phyloP scores from a whole-genome alignment of 2,888 invertebrate species.

The Pterostichus madidus region DNA sequence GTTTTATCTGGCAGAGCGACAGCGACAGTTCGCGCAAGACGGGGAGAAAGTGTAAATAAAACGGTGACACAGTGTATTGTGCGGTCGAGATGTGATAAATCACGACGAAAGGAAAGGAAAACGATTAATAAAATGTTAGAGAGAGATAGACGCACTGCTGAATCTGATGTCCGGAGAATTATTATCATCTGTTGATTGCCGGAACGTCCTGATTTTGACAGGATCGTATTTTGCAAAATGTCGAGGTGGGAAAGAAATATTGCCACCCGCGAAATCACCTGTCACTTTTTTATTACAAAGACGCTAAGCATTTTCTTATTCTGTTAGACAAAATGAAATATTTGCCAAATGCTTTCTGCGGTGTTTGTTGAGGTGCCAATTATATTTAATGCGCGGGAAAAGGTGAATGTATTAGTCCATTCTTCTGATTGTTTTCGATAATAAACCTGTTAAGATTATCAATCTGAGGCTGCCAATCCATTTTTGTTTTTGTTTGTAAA shows the following conservation, averaged over 20 bases:
- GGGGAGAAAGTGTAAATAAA: conserved; percentile 52
- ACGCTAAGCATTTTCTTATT: conserved; percentile 46
- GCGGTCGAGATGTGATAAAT: conserved; percentile 63
- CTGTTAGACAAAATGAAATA: conserved; percentile 38
- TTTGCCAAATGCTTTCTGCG: neutral
- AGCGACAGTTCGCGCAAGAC: conserved; percentile 35
- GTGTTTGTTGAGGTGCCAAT: neutral
- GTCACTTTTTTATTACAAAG: conserved; percentile 57
- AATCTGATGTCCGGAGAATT: conserved; percentile 55
- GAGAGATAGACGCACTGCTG: conserved; percentile 40
- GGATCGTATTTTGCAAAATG: conserved; percentile 55
- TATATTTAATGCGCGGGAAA: neutral
- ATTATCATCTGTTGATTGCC: conserved; percentile 62
- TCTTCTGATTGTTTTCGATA: too few relatives aligned
- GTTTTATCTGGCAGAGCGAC: conserved; percentile 25
- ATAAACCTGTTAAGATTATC: too few relatives aligned
- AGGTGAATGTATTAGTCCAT: too few relatives aligned
- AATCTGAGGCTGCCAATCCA: too few relatives aligned
- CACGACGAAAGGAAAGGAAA: conserved; percentile 54
- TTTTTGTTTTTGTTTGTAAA: too few relatives aligned
- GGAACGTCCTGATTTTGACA: conserved; percentile 56
- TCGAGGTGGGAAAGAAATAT: conserved; percentile 54
- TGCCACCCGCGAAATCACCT: conserved; percentile 46
- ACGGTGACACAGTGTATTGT: conserved; percentile 60
- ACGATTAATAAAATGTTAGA: conserved; percentile 63